phyloP scores from a whole-genome alignment of 2,797 vertebrate species.

The Aulostomus chinensis region DNA sequence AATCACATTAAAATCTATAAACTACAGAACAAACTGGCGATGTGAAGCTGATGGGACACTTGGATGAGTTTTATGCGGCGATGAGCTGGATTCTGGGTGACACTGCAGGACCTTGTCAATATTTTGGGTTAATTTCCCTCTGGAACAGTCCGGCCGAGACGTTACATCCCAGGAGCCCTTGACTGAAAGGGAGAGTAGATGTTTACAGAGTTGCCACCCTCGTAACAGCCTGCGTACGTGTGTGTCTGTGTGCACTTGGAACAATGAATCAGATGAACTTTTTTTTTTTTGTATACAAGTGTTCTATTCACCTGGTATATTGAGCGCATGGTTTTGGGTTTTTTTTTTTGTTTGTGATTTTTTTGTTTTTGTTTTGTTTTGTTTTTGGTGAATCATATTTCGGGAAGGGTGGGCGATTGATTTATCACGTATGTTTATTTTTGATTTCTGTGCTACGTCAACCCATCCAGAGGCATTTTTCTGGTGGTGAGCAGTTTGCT shows the following conservation, averaged over 20 bases:
- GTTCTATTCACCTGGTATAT: constrained; percentile 51
- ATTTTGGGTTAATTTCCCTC: constrained; percentile 19
- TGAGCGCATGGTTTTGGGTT: constrained; percentile 50
- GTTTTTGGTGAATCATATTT: constrained; percentile 45
- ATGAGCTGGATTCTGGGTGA: not conserved
- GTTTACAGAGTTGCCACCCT: constrained; percentile 58
- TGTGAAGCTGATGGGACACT: too few relatives aligned
- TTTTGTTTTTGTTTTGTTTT: too few relatives aligned
- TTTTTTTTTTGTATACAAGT: constrained; percentile 54
- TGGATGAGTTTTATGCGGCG: too few relatives aligned
- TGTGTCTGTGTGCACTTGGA: constrained; percentile 50
- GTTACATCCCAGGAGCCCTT: constrained; percentile 12
- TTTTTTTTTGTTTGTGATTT: too few relatives aligned
- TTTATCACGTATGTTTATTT: constrained; percentile 43
- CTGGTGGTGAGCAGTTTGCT: constrained; percentile 7
- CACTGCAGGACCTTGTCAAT: constrained; percentile 8
- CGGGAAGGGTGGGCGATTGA: constrained; percentile 35
- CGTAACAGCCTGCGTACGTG: constrained; percentile 40
- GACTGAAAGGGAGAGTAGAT: constrained; percentile 46
- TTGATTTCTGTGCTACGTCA: constrained; percentile 60
- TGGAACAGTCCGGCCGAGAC: constrained; percentile 4
- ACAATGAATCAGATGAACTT: constrained; percentile 48
- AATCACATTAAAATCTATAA: too few relatives aligned
- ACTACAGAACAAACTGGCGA: too few relatives aligned
- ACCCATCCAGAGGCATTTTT: constrained; percentile 30